These are phyloP conservation scores for Notiomystis cincta DNA, from an alignment of 2,113 vertebrate species.

Conservation along the genomic window DNA sequence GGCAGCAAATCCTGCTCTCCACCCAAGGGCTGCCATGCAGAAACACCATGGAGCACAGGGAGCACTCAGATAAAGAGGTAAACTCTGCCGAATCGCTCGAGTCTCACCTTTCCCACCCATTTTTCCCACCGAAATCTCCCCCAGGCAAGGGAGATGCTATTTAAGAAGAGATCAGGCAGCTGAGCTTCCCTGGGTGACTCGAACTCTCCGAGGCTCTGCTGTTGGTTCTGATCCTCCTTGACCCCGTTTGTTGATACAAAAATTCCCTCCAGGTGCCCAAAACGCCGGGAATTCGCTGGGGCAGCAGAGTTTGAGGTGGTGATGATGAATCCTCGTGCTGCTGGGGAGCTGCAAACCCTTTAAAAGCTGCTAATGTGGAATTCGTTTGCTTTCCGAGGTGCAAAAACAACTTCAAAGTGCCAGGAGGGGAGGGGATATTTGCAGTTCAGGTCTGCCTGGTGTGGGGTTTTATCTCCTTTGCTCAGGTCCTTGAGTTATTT, in stretches of 20 bases:
- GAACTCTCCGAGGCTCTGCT: not conserved
- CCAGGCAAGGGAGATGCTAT: not conserved
- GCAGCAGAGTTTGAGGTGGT: not conserved
- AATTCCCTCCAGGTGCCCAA: not conserved
- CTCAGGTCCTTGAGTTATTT: not conserved
- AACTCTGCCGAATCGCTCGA: not conserved
- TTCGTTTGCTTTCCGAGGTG: not conserved
- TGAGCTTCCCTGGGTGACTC: not conserved
- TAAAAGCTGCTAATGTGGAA: not conserved
- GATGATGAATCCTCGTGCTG: not conserved
- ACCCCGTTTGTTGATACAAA: not conserved
- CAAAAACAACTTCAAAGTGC: not conserved
- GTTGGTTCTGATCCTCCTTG: not conserved
- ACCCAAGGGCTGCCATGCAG: not conserved
- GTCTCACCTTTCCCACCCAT: not conserved
- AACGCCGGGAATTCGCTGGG: not conserved
- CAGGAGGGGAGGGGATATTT: not conserved
- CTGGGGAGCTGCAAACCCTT: not conserved
- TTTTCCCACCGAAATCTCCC: not conserved
- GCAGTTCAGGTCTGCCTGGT: not conserved
- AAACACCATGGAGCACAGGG: not conserved
- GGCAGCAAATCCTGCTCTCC: not conserved
- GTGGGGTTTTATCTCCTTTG: not conserved
- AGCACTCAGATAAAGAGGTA: not conserved
- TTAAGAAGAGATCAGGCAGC: not conserved